Evolutionary conservation across 2,888 invertebrate genomes (phyloP).

Genomic region (Stegana nigrithorax): DNA sequence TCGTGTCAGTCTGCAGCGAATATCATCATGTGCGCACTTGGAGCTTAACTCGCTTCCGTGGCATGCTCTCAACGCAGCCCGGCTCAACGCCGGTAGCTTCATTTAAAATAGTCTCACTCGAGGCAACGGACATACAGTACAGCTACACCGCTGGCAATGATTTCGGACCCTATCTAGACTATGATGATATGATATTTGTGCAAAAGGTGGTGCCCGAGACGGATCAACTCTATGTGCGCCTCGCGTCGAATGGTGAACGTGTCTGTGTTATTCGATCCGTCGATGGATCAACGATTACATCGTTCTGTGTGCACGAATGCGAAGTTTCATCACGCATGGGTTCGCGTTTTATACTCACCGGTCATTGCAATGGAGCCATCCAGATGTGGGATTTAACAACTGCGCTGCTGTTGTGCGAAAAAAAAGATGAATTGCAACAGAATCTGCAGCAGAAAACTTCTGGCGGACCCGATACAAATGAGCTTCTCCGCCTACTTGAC

Average conservation of each 20-base stretch:
- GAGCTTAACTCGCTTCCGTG: conserved; percentile 95
- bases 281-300: conserved; percentile 92
- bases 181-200: conserved; percentile 96
- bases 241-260: conserved; percentile 95
- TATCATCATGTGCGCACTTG: conserved; percentile 98
- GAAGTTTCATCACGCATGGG: conserved; percentile 96
- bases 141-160: conserved; percentile 76
- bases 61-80: conserved; percentile 99
- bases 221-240: conserved; percentile 91
- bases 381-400: conserved; percentile 99
- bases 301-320: conserved; percentile 97
- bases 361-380: conserved; percentile 91
- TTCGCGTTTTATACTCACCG: conserved; percentile 89
- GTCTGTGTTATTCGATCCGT: conserved; percentile 95
- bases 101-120: conserved; percentile 78
- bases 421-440: no score
- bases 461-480: conserved; percentile 93
- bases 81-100: conserved; percentile 97
- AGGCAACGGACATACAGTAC: conserved; percentile 75
- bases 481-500: conserved; percentile 89
- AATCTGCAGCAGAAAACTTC: conserved; percentile 72
- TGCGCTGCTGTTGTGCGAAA: conserved; percentile 81
- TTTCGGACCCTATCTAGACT: conserved; percentile 95
- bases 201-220: conserved; percentile 98
- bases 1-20: conserved; percentile 96